Percentiles rank a stretch among this genome's conserved stretches.
These are phyloP conservation scores for Drosophila insularis DNA, from an alignment of 1,140 invertebrate species.

Conservation along the genomic window DNA sequence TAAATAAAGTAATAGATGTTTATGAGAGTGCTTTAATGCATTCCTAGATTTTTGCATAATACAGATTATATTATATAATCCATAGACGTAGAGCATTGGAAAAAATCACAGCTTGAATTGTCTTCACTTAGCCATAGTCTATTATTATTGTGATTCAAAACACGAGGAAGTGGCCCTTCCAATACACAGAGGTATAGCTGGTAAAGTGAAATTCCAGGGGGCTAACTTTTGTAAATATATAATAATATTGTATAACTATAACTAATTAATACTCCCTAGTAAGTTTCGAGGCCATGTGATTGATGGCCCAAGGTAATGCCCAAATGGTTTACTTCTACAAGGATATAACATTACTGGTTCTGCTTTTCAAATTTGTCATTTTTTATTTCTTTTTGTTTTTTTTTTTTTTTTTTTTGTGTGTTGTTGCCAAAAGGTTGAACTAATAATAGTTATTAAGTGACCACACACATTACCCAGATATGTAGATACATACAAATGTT, in stretches of 20 bases:
- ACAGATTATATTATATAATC: too few species aligned
- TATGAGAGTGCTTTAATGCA: too few species aligned
- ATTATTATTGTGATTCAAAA: conserved; percentile 28
- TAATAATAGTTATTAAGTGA: conserved; percentile 70
- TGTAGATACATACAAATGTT: neutral
- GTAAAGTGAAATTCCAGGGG: conserved; percentile 31
- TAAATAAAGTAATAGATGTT: too few species aligned
- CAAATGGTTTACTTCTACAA: conserved; percentile 14
- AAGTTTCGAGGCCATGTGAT: conserved; percentile 54
- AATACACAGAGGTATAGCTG: conserved; percentile 39
- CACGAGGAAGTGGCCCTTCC: conserved; percentile 13
- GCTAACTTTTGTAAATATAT: conserved; percentile 11
- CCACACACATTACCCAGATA: conserved; percentile 38
- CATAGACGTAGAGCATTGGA: conserved; percentile 39
- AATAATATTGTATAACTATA: neutral
- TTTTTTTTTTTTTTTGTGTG: neutral
- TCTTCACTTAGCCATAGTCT: neutral
- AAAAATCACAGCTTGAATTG: neutral
- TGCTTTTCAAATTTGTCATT: conserved; percentile 5
- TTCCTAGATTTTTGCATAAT: too few species aligned
- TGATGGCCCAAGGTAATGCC: conserved; percentile 45
- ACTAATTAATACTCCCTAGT: conserved; percentile 49
- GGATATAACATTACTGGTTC: conserved; percentile 22
- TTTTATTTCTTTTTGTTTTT: conserved; percentile 9
- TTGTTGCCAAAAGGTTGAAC: conserved; percentile 11